Evolutionary conservation across 2,113 vertebrate species (phyloP).

Genomic region (Plecturocebus donacophilus): DNA sequence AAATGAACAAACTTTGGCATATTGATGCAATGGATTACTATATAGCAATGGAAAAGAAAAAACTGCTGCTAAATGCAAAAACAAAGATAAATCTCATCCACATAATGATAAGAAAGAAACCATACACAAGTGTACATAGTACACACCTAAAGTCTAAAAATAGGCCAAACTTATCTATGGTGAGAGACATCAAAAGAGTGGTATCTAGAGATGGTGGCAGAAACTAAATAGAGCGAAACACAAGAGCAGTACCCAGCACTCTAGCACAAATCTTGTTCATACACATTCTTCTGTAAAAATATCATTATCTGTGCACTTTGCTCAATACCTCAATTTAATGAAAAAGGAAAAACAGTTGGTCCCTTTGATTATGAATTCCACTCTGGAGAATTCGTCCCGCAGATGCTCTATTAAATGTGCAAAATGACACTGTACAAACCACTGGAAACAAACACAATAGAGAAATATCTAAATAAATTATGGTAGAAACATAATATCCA

Average conservation of each 20-base stretch:
- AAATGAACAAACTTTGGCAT: not conserved
- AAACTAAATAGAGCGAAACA: not conserved
- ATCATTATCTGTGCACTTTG: not conserved
- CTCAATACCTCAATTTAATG: not conserved
- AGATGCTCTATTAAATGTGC: not conserved
- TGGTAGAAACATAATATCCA: not conserved
- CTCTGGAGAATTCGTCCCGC: not conserved
- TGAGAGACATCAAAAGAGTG: not conserved
- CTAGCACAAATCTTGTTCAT: not conserved
- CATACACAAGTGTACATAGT: not conserved
- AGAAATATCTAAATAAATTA: not conserved
- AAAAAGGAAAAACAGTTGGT: not conserved
- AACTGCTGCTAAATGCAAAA: not conserved
- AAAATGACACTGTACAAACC: not conserved
- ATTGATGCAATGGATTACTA: not conserved
- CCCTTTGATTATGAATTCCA: not conserved
- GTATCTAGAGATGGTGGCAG: not conserved
- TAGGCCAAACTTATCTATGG: not conserved
- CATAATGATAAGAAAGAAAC: not conserved
- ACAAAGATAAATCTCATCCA: not conserved
- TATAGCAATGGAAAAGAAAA: not conserved
- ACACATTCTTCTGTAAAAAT: too few species aligned
- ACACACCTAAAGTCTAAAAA: not conserved
- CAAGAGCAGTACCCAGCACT: rapidly evolving
- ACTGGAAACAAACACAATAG: not conserved